phyloP scores from a whole-genome alignment of 2,797 vertebrate species.

The Manis pentadactyla region DNA sequence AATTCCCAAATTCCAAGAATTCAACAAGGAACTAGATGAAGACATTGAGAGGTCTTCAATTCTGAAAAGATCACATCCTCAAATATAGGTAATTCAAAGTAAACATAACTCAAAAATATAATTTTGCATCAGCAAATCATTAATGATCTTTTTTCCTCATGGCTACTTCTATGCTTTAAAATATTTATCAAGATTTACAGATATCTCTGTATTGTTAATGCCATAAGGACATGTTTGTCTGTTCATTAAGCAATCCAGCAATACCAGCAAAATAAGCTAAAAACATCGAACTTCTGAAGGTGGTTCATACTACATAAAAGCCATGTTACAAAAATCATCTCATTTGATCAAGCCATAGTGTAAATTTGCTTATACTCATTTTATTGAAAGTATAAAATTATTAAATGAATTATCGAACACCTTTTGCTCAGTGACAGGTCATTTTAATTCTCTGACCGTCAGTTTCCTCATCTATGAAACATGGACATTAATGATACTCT shows the following conservation, averaged over 20 bases:
- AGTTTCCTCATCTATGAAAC: background rate
- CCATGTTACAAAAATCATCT: background rate
- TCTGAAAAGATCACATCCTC: background rate
- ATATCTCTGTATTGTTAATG: background rate
- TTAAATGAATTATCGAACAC: background rate
- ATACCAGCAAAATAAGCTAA: background rate
- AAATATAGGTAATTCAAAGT: slow-evolving; percentile 11
- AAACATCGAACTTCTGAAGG: background rate
- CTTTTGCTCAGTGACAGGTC: background rate
- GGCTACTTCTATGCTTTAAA: background rate
- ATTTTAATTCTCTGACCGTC: background rate
- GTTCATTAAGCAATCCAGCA: background rate
- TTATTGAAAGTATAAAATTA: slow-evolving; percentile 7
- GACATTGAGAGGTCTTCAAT: background rate
- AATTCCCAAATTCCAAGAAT: background rate
- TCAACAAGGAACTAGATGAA: background rate
- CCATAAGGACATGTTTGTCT: background rate
- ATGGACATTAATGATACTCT: background rate
- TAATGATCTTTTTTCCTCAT: background rate
- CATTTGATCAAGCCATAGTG: background rate
- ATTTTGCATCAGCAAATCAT: slow-evolving; percentile 1
- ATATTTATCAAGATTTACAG: background rate
- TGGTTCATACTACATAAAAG: background rate
- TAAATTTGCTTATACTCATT: background rate
- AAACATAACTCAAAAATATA: background rate